phyloP scores from a whole-genome alignment of 2,888 invertebrate genomes.

The Pseudoips prasinana region DNA sequence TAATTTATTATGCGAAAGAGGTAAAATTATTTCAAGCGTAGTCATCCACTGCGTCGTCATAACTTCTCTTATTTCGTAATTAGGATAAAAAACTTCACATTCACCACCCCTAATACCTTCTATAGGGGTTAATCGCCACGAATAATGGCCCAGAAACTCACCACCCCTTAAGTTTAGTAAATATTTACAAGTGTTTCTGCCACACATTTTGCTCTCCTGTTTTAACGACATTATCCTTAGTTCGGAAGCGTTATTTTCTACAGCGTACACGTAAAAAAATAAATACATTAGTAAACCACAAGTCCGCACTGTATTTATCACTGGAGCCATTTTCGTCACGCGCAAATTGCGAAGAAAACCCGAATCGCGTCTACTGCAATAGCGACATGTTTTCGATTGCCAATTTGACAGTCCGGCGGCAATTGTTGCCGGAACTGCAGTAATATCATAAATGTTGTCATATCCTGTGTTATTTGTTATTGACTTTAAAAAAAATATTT shows the following conservation, averaged over 20 bases:
- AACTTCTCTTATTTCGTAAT: constrained; percentile 65
- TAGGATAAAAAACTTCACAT: constrained; percentile 60
- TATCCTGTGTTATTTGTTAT: too few relatives aligned
- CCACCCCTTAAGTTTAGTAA: constrained; percentile 65
- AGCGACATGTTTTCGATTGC: constrained; percentile 68
- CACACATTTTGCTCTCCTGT: constrained; percentile 50
- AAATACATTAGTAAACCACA: constrained; percentile 67
- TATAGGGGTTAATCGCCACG: constrained; percentile 66
- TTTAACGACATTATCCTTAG: constrained; percentile 56
- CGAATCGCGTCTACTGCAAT: constrained; percentile 36
- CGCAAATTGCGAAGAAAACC: constrained; percentile 51
- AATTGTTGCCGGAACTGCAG: constrained; percentile 73
- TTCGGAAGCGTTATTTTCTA: constrained; percentile 37
- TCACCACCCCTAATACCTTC: constrained; percentile 49
- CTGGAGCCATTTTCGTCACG: constrained; percentile 59
- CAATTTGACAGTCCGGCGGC: constrained; percentile 72
- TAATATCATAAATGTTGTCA: constrained; percentile 47
- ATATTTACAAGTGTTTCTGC: constrained; percentile 68
- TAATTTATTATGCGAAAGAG: constrained; percentile 46
- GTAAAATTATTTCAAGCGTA: constrained; percentile 53
- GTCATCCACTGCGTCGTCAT: constrained; percentile 52
- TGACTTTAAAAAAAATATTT: too few relatives aligned
- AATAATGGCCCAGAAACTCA: constrained; percentile 66
- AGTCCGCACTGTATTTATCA: constrained; percentile 68
- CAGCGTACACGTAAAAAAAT: constrained; percentile 49